These are phyloP conservation scores for Cydia fagiglandana DNA, from an alignment of 1,140 invertebrate species.

Conservation along the genomic window DNA sequence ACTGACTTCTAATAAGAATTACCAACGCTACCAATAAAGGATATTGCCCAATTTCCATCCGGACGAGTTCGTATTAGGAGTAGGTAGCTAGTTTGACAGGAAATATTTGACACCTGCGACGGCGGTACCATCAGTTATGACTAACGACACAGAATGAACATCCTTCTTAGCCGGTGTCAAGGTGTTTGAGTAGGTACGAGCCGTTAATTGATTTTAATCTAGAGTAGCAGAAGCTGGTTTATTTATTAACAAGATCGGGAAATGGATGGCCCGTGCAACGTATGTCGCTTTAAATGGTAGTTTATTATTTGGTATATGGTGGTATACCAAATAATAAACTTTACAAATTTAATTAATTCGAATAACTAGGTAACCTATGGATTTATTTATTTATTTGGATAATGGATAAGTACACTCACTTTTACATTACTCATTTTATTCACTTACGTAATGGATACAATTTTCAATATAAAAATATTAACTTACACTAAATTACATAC, in stretches of 20 bases:
- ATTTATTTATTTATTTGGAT: too few relatives aligned
- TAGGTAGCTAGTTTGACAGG: neutral
- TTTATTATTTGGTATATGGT: too few relatives aligned
- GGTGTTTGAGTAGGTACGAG: neutral
- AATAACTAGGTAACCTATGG: too few relatives aligned
- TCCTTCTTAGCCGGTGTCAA: neutral
- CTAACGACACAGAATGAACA: neutral
- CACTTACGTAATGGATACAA: too few relatives aligned
- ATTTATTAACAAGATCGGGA: neutral
- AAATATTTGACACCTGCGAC: neutral
- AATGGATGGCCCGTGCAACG: neutral
- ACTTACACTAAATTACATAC: too few relatives aligned
- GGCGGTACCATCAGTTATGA: neutral
- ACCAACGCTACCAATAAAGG: neutral
- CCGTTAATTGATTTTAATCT: neutral
- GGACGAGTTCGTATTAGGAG: neutral
- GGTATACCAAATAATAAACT: neutral
- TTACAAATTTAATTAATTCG: neutral
- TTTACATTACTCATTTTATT: too few relatives aligned
- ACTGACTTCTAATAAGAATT: neutral
- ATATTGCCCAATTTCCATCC: neutral
- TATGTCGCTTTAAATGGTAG: neutral
- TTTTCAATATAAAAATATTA: too few relatives aligned
- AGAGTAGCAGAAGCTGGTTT: neutral
- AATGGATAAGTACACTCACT: too few relatives aligned